Evolutionary conservation across 2,113 vertebrate genomes (phyloP).

Genomic region (Gasterosteus nipponicus): DNA sequence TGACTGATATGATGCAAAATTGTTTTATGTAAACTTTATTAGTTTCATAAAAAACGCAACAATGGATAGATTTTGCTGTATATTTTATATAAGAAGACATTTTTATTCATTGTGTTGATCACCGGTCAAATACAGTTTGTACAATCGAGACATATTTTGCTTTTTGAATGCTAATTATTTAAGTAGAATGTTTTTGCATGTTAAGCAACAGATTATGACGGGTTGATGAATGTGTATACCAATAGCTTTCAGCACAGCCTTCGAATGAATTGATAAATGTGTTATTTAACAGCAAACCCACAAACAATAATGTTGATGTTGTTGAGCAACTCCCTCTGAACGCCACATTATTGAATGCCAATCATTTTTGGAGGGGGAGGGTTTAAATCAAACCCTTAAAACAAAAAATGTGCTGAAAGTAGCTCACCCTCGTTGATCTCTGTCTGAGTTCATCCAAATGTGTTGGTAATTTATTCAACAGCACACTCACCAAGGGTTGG

Average conservation of each 20-base stretch:
- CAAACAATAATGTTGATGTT: not conserved
- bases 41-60: not conserved
- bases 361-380: not conserved
- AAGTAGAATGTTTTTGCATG: not conserved
- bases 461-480: not conserved
- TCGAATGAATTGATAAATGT: not conserved
- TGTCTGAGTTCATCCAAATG: not conserved
- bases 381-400: not conserved
- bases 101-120: not conserved
- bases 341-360: not conserved
- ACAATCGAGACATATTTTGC: not conserved
- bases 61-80: not conserved
- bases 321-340: not conserved
- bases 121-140: not conserved
- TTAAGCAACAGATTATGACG: not conserved
- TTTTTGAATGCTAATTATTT: not conserved
- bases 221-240: not conserved
- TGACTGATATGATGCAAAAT: not conserved
- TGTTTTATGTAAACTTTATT: not conserved
- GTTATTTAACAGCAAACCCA: not conserved
- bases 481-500: not conserved
- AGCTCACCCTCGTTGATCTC: not conserved
- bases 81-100: not conserved
- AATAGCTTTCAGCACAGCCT: not conserved
- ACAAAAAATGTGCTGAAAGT: not conserved